Percentiles rank a stretch among this genome's conserved stretches.
phyloP scores from a whole-genome alignment of 2,113 vertebrate species.

The Lethenteron camtschaticum region DNA sequence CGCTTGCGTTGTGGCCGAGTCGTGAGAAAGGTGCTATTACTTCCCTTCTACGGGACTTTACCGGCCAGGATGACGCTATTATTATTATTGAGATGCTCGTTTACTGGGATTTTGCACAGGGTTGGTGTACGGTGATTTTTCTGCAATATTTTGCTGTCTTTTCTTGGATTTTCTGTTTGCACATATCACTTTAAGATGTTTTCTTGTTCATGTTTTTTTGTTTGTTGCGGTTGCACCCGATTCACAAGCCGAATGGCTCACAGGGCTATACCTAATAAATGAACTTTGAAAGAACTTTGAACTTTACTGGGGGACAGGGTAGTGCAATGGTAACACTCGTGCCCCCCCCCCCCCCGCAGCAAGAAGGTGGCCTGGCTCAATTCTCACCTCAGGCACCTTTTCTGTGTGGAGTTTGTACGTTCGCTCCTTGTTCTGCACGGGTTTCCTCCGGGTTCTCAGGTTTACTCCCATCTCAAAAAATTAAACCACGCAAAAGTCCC shows the following conservation, averaged over 20 bases:
- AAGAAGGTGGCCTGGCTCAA: slow-evolving; percentile 43
- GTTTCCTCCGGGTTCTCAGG: slow-evolving; percentile 66
- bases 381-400: slow-evolving; percentile 38
- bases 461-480: slow-evolving; percentile 15
- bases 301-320: too few relatives aligned
- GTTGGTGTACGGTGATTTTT: too few relatives aligned
- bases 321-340: neutral
- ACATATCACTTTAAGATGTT: neutral
- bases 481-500: neutral
- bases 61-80: too few relatives aligned
- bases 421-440: slow-evolving; percentile 49
- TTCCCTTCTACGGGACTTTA: too few relatives aligned
- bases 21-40: too few relatives aligned
- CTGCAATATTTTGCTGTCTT: neutral
- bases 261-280: too few relatives aligned
- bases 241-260: too few relatives aligned
- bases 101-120: too few relatives aligned
- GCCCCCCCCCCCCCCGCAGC: slow-evolving; percentile 32
- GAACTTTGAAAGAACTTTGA: neutral
- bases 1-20: too few relatives aligned
- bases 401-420: slow-evolving; percentile 41
- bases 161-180: neutral
- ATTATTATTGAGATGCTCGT: too few relatives aligned
- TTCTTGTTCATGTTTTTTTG: neutral
- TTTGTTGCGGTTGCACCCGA: neutral